Base-by-base conservation (phyloP, 2,113 vertebrate species). In the Stigmatopora nigra region DNA sequence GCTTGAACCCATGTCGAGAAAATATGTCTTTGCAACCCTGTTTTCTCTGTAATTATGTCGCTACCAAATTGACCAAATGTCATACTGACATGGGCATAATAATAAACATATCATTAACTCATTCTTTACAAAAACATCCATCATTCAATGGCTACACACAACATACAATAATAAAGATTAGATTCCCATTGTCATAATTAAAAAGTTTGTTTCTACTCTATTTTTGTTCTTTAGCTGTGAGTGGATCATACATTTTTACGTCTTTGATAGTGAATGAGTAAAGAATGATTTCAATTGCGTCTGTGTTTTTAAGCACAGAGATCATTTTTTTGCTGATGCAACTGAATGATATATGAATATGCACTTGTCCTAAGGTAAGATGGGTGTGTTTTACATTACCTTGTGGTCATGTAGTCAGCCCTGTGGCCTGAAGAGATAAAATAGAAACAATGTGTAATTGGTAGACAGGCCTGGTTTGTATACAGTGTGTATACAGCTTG, bases 321-420 rank as follows among this genome's bases (percentile, higher is more conserved):
- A 6, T 5, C 14, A 55, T 15, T 25, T 25, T 25, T 25, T 55
- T 55, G 20, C 52, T 25, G 5, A 31, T 15, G 13, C 52, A 25
- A 56, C 36, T 60, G 55, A 15, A 65, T 67, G 36, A 22, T 5
- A 15, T 20, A 35, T 20, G 20, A 63, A 67, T 46, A 58, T 51
- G 19, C 3, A 52, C 55, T 31, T 59, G 25, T 66, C 65, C 47
- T 59, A 5, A 47, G 41, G 15, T 51, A 35, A 53, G 57, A 61
- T 68, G 57, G 38, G 25, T 48, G 15, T 31, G 25, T 65, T 61
- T 72, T 77, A 38, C 72, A 87, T 88, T 95, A 99, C 96, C 96
- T 99, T 82, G 95, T 98, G 73, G 94, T 98, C 93, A 98, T 95
- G 85, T 96, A 97, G 80, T 99, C 95, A 75, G 93, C 92, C 88